Percentiles rank a stretch among this genome's conserved stretches.
These are phyloP conservation scores for Arnoldichthys spilopterus DNA, from an alignment of 2,797 vertebrate species.

Conservation along the genomic window DNA sequence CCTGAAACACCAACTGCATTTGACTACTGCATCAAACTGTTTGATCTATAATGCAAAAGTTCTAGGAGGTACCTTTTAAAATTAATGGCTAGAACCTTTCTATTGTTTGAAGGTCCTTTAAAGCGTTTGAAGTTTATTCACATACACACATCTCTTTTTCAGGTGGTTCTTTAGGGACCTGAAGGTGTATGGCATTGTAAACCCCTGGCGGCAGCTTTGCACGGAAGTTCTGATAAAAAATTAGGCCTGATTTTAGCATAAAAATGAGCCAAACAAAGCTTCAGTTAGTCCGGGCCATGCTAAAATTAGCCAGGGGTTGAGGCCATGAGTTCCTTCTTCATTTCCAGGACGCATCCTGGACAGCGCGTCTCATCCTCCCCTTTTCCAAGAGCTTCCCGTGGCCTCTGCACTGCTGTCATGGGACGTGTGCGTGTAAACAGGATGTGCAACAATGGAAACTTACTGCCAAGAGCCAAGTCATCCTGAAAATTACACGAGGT, in stretches of 20 bases:
- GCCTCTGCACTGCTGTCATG: slow-evolving; percentile 62
- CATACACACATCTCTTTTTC: too few species aligned
- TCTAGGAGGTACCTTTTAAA: too few species aligned
- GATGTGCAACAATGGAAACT: slow-evolving; percentile 65
- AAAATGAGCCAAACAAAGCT: not conserved
- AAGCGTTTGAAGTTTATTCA: too few species aligned
- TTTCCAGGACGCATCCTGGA: not conserved
- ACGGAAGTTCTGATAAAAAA: too few species aligned
- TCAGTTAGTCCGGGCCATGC: not conserved
- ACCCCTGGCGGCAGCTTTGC: too few species aligned
- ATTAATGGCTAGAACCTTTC: too few species aligned
- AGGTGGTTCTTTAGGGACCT: too few species aligned
- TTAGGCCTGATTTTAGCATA: not conserved
- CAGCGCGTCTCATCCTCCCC: slow-evolving; percentile 59
- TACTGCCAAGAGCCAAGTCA: slow-evolving; percentile 13
- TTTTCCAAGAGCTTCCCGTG: slow-evolving; percentile 68
- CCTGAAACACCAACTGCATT: too few species aligned
- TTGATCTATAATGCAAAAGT: too few species aligned
- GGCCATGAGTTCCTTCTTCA: slow-evolving; percentile 8
- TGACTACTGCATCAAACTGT: too few species aligned
- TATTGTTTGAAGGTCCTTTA: too few species aligned
- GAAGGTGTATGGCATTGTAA: too few species aligned
- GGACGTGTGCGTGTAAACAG: slow-evolving; percentile 67
- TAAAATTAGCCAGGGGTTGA: slow-evolving; percentile 38
- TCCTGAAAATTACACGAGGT: slow-evolving; percentile 37